Evolutionary conservation across 1,140 invertebrate genomes (phyloP).

Genomic region (Anadara kagoshimensis): DNA sequence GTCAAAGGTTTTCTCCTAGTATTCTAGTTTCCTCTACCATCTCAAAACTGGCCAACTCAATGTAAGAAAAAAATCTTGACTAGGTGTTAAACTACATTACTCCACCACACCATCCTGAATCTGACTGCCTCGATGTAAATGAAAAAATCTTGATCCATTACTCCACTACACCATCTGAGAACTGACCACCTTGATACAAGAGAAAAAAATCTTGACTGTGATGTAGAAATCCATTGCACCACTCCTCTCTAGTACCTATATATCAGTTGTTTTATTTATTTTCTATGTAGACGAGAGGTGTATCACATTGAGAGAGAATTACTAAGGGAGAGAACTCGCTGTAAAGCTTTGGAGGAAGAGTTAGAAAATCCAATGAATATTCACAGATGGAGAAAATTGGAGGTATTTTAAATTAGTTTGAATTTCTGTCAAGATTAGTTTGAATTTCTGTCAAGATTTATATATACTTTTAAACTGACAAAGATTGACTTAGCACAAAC

Average conservation of each 20-base stretch:
- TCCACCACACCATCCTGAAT: neutral
- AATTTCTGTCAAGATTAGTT: too few species aligned
- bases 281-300: conserved; percentile 79
- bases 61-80: neutral
- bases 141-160: neutral
- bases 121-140: neutral
- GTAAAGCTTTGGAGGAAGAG: conserved; percentile 85
- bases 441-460: too few species aligned
- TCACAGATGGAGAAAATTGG: conserved; percentile 84
- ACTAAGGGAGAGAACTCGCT: conserved; percentile 82
- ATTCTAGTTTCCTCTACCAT: neutral
- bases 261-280: too few species aligned
- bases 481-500: too few species aligned
- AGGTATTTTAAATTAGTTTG: conserved; percentile 76
- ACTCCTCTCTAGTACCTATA: too few species aligned
- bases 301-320: conserved; percentile 85
- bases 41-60: too few species aligned
- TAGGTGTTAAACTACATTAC: neutral
- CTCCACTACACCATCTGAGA: too few species aligned
- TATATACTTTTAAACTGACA: too few species aligned
- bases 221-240: too few species aligned
- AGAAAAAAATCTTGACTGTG: too few species aligned
- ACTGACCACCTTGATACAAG: too few species aligned
- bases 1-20: neutral
- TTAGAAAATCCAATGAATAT: conserved; percentile 88